Evolutionary conservation across 1,140 invertebrate species (phyloP).

Genomic region (Micrasema longulum): DNA sequence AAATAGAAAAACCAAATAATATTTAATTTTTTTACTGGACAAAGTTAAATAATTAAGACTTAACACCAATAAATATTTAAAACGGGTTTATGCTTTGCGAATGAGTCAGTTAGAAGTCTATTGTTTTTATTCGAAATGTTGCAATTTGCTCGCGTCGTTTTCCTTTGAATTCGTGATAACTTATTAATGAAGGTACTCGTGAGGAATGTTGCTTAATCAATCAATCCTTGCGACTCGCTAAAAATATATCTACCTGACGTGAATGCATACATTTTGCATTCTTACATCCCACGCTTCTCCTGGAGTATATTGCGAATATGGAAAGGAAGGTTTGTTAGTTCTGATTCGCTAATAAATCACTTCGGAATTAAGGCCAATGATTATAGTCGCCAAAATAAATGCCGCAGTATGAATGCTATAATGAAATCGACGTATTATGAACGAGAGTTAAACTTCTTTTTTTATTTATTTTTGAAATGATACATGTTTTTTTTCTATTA

Average conservation of each 20-base stretch:
- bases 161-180: neutral
- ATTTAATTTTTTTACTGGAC: too few relatives aligned
- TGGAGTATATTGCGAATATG: neutral
- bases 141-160: constrained; percentile 24
- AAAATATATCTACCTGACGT: constrained; percentile 28
- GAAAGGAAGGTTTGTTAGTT: neutral
- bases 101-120: neutral
- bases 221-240: constrained; percentile 36
- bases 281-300: constrained; percentile 8
- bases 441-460: neutral
- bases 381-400: neutral
- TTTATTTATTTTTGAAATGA: neutral
- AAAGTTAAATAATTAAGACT: too few relatives aligned
- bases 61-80: neutral
- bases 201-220: constrained; percentile 39
- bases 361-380: constrained; percentile 16
- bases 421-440: neutral
- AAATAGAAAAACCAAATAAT: too few relatives aligned
- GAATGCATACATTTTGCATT: constrained; percentile 31
- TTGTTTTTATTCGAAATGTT: constrained; percentile 12
- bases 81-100: neutral
- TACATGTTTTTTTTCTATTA: too few relatives aligned
- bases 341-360: constrained; percentile 17
- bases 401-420: neutral
- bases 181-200: constrained; percentile 24